Percentiles rank a stretch among this genome's conserved stretches.
These are phyloP conservation scores for Melipona bicolor DNA, from an alignment of 2,888 invertebrate genomes.

Conservation along the genomic window DNA sequence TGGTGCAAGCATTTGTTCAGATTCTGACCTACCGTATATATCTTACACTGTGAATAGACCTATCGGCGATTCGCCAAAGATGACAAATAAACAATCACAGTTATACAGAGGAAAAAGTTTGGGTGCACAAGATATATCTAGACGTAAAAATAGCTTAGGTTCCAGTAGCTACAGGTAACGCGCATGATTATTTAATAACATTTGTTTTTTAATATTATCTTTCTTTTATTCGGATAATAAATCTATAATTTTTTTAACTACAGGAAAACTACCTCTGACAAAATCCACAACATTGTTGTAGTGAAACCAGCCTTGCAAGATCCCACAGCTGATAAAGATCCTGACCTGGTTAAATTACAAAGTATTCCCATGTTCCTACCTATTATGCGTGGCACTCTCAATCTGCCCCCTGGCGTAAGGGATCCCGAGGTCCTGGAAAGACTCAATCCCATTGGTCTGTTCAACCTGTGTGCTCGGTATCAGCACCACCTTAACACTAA, in stretches of 20 bases:
- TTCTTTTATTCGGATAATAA: constrained; percentile 15
- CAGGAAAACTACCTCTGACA: constrained; percentile 74
- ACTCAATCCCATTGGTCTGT: constrained; percentile 88
- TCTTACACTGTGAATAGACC: constrained; percentile 95
- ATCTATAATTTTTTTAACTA: constrained; percentile 46
- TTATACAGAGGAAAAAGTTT: constrained; percentile 79
- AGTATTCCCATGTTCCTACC: constrained; percentile 96
- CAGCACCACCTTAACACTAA: constrained; percentile 94
- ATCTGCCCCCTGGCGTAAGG: constrained; percentile 91
- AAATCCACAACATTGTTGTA: constrained; percentile 91
- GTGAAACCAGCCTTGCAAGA: constrained; percentile 88
- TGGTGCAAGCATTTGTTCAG: constrained; percentile 94
- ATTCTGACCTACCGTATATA: constrained; percentile 95
- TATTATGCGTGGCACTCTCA: constrained; percentile 95
- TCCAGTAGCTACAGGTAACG: constrained; percentile 63
- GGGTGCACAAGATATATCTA: constrained; percentile 76
- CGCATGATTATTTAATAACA: neutral
- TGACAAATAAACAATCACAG: constrained; percentile 87
- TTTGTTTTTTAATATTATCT: neutral
- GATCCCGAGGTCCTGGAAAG: constrained; percentile 95
- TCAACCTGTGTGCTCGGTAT: constrained; percentile 91
- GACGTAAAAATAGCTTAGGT: constrained; percentile 76
- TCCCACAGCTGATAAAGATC: constrained; percentile 89
- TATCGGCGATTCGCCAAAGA: constrained; percentile 95
- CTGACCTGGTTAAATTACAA: constrained; percentile 90